A percentile compares a stretch with the other conserved stretches of the same genome.
Conservation (phyloP, 2,113 vertebrate genomes). For the Protobothrops flavoviridis region DNA sequence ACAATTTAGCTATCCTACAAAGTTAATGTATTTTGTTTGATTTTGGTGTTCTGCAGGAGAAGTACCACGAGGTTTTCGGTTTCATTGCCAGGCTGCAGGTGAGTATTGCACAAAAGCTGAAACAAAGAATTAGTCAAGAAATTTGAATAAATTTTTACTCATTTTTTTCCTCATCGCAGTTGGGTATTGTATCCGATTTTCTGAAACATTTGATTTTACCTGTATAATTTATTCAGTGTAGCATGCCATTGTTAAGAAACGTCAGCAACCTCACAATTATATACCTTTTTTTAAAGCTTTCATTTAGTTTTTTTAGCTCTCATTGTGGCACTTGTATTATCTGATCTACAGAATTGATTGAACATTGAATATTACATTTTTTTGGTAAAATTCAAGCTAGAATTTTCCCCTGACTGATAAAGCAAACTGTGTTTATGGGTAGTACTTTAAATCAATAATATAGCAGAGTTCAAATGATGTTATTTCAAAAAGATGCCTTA, state of each 20-base stretch:
- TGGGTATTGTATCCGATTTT: neutral
- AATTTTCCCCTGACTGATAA: neutral
- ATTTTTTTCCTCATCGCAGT: neutral
- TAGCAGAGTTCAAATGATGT: neutral
- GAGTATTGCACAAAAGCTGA: slow-evolving; percentile 38
- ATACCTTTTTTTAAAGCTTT: neutral
- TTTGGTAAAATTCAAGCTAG: neutral
- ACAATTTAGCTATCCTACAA: neutral
- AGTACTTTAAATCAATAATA: neutral
- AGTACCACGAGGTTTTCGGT: slow-evolving; percentile 78
- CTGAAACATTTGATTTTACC: neutral
- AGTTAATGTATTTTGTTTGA: neutral
- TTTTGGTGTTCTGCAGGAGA: slow-evolving; percentile 62
- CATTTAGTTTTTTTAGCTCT: neutral
- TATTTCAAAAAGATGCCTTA: neutral
- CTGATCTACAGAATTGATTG: neutral
- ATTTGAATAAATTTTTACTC: neutral
- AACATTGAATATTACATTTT: neutral
- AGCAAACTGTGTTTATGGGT: neutral
- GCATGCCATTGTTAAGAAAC: neutral
- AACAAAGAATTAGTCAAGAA: neutral
- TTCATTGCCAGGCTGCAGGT: slow-evolving; percentile 79
- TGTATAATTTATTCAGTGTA: neutral
- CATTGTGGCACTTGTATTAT: neutral
- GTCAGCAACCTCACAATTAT: neutral